Conservation (phyloP, 2,888 invertebrate species). For the Quadroppia sp. region DNA sequence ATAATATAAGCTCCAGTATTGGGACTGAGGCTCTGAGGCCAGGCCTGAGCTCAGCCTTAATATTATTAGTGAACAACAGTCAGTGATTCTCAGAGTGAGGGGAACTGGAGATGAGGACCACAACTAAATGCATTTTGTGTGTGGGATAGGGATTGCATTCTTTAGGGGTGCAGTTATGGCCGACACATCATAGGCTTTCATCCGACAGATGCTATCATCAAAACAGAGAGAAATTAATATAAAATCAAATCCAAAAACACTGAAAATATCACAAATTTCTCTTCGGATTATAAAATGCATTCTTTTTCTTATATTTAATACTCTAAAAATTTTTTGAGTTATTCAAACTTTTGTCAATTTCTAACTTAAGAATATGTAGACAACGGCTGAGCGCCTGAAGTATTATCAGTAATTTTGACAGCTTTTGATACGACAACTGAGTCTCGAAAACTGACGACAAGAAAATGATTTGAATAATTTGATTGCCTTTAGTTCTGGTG, state of each 20-base stretch:
- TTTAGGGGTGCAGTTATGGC: conserved; percentile 27
- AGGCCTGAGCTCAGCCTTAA: conserved; percentile 1
- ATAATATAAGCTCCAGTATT: conserved; percentile 34
- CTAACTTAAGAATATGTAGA: background rate
- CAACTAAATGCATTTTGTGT: conserved; percentile 24
- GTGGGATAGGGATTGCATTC: conserved; percentile 20
- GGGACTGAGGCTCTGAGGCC: background rate
- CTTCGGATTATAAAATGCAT: background rate
- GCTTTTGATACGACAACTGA: conserved; percentile 24
- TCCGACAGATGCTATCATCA: conserved; percentile 15
- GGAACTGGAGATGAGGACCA: background rate
- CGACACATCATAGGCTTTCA: background rate
- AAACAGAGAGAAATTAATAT: background rate
- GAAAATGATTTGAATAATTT: conserved; percentile 34
- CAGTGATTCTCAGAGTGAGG: background rate
- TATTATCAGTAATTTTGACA: conserved; percentile 27
- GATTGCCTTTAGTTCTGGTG: background rate
- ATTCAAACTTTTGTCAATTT: background rate
- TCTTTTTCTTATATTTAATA: background rate
- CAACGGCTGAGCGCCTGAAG: background rate
- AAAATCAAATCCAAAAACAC: background rate
- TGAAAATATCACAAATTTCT: background rate
- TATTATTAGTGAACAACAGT: conserved; percentile 10
- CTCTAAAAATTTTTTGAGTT: background rate
- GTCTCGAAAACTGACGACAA: conserved; percentile 10